Percentiles rank a stretch among this genome's conserved stretches.
Conservation (phyloP, 1,140 invertebrate species). For the Danaus plexippus region DNA sequence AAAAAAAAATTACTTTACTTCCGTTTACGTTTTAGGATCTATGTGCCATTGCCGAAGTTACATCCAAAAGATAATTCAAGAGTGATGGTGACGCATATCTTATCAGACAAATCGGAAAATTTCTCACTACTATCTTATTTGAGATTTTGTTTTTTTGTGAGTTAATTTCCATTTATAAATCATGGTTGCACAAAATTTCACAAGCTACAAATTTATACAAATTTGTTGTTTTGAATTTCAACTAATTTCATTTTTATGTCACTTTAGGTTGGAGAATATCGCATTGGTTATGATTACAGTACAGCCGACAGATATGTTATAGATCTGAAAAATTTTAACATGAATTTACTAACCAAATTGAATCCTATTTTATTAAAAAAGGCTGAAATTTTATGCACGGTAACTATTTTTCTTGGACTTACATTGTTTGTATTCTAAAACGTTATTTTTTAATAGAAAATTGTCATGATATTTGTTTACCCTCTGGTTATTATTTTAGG, state of each 20-base stretch:
- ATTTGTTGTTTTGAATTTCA: constrained; percentile 5
- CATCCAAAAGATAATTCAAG: constrained; percentile 37
- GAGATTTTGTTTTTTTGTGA: constrained; percentile 47
- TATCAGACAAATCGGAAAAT: constrained; percentile 35
- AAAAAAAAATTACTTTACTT: too few species aligned
- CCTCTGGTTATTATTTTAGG: constrained; percentile 46
- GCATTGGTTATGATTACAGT: constrained; percentile 41
- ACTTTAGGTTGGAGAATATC: constrained; percentile 51
- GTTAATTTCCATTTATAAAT: constrained; percentile 1
- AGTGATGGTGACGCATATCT: constrained; percentile 50
- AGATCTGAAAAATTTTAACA: constrained; percentile 42
- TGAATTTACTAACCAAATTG: constrained; percentile 35
- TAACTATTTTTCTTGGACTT: constrained; percentile 22
- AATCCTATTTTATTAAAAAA: constrained; percentile 42
- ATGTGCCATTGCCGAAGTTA: constrained; percentile 42
- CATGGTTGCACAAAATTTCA: too few species aligned
- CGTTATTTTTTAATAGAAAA: too few species aligned
- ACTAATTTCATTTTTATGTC: constrained; percentile 12
- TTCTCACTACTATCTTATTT: constrained; percentile 47
- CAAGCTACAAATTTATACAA: neutral
- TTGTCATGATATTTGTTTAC: too few species aligned
- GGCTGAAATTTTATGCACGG: constrained; percentile 39
- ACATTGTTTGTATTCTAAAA: too few species aligned
- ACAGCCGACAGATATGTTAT: constrained; percentile 41
- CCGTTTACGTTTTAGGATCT: constrained; percentile 21